Evolutionary conservation across 1,140 invertebrate genomes (phyloP), one percentile per base, ranked within the genome.

Genomic region (Tribolium madens): DNA sequence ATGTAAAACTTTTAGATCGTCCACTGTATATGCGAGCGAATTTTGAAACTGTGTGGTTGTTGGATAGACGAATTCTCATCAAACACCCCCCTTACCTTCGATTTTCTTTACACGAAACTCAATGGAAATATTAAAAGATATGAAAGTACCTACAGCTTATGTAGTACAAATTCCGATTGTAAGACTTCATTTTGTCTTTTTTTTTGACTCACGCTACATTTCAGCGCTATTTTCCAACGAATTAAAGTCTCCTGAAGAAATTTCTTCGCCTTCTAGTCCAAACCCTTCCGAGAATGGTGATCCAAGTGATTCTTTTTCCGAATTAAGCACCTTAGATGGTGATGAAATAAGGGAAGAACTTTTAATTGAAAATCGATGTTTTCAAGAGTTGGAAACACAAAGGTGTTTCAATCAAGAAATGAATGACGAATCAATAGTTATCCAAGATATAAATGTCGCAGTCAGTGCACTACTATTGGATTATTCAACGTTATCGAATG

Each of bases 11-110:
- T 86, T 13, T 85, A 95, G 93, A 90, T 95, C 68, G 84, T 96
- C 10, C 94, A 93, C 84, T 88, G 89, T 31, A 87, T 94, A 53
- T 95, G 94, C 82, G 93, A 95, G 83, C 88, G 93, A 53, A 89
- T 95, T 12, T 87, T 96, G 0, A 89, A 91, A 79, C 84, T 94
- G 0, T 93, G 92, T 78, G 89, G 90, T 3, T 91, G 90, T 81
- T 87, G 87, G 7, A 87, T 88, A 9, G 86, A 88, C 50, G 81
- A 85, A 46, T 87, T 87, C 52, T 64, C 85, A 12, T 84, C 83
- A 3, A 86, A 83, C 76, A 81, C 85, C 13, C 83, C 88, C 1
- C 88, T 87, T 73, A 88, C 87, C 0, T 81, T 83, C 5, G 85
- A 85, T 78, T 89, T 89, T 64, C 82, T 89, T 46, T 86, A 74